These are phyloP conservation scores for Sparidentex hasta DNA, from an alignment of 2,797 vertebrate species.

Conservation along the genomic window DNA sequence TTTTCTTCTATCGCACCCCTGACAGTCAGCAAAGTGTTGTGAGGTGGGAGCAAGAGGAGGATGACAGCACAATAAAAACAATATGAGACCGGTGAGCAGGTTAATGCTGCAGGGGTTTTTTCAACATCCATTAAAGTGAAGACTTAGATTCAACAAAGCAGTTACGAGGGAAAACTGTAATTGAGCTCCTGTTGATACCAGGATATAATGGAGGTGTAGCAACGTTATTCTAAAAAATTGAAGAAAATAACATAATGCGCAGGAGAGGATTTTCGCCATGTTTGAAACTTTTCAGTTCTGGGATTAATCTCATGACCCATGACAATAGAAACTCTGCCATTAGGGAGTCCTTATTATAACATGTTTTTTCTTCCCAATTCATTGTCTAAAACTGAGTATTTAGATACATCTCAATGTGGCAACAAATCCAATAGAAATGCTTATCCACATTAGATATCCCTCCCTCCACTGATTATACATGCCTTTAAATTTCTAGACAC, in stretches of 20 bases:
- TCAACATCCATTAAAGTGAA: neutral
- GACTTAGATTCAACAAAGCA: neutral
- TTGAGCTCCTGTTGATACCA: neutral
- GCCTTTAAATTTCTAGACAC: neutral
- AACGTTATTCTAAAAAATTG: neutral
- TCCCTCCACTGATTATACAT: neutral
- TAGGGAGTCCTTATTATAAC: neutral
- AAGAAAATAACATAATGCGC: neutral
- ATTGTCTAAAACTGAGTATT: neutral
- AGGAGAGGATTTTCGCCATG: neutral
- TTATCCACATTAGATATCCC: neutral
- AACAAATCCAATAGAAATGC: neutral
- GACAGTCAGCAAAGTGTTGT: conserved; percentile 3
- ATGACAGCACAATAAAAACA: conserved; percentile 22
- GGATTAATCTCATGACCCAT: neutral
- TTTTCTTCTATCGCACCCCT: neutral
- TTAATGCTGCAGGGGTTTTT: neutral
- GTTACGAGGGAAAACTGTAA: neutral
- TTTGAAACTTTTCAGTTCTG: neutral
- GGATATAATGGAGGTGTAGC: neutral
- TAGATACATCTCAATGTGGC: neutral
- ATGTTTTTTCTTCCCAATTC: neutral
- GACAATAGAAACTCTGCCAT: neutral
- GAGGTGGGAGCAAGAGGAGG: conserved; percentile 17
- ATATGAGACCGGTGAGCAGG: neutral